These are phyloP conservation scores for Caenorhabditis briggsae DNA, from an alignment of 1,140 invertebrate genomes.

Conservation along the genomic window DNA sequence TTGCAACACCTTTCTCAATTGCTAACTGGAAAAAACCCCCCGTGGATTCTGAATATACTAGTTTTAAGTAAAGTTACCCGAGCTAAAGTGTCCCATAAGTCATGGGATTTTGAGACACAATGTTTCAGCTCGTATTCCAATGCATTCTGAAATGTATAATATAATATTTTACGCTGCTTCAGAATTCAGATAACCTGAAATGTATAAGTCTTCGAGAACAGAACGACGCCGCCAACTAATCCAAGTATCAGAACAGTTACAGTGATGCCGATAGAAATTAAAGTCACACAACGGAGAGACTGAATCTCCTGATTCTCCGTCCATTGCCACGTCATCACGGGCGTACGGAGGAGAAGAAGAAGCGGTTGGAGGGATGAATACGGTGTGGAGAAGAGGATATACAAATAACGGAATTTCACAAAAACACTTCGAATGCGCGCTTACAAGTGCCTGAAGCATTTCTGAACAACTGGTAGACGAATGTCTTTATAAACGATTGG, in stretches of 20 bases:
- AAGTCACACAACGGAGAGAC: background rate
- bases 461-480: constrained; percentile 39
- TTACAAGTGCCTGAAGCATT: constrained; percentile 15
- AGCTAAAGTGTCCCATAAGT: constrained; percentile 48
- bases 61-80: constrained; percentile 23
- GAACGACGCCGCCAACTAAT: constrained; percentile 26
- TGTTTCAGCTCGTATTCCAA: constrained; percentile 52
- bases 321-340: constrained; percentile 36
- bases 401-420: background rate
- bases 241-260: background rate
- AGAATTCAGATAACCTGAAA: background rate
- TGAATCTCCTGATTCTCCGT: constrained; percentile 38
- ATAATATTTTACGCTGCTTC: background rate
- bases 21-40: constrained; percentile 22
- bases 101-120: constrained; percentile 45
- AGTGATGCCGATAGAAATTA: constrained; percentile 52
- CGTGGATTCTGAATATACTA: background rate
- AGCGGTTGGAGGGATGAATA: background rate
- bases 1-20: background rate
- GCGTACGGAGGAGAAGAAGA: background rate
- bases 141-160: constrained; percentile 20
- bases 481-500: background rate
- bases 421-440: constrained; percentile 32
- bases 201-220: background rate
- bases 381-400: constrained; percentile 29